Base-by-base conservation (phyloP, 2,797 vertebrate genomes). In the Parambassis ranga region DNA sequence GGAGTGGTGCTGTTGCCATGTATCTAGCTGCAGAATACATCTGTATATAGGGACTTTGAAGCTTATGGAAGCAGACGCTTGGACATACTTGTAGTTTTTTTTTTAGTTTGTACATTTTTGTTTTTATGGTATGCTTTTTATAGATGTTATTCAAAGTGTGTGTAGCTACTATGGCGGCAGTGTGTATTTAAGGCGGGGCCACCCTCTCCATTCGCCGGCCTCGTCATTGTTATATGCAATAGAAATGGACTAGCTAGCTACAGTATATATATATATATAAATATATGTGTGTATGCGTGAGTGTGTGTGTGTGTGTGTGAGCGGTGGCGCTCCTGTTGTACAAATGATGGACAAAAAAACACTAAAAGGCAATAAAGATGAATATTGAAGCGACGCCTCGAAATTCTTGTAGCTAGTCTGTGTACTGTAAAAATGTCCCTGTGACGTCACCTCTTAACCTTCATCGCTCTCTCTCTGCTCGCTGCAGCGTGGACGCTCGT, bases 361-460 rank as follows among this genome's bases (percentile, higher is more conserved):
- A 94, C 86, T 95, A 94, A 96, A 97, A 97, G 95, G 95, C 95
- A 98, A 98, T 98, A 98, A 98, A 97, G 95, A 92, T 95, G 93
- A 96, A 93, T 95, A 94, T 94, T 95, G 95, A 92, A 91, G 89
- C 84, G 63, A 81, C 77, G 88, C 79, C 84, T 89, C 78, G 50
- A 84, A 81, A 87, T 91, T 88, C 83, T 90, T 91, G 82, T 91
- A 92, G 90, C 89, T 91, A 89, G 88, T 85, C 81, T 94, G 74
- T 88, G 63, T 79, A 75, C 68, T 84, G 58, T 85, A 78, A 84
- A 81, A 73, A 75, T 86, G 91, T 92, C 87, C 86, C 83, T 89
- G 84, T 94, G 94, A 93, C 94, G 92, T 91, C 95, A 94, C 79
- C 94, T 95, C 85, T 95, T 96, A 96, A 95, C 94, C 93, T 94